Evolutionary conservation across 2,797 vertebrate genomes (phyloP).

Genomic region (Bovichtus variegatus): DNA sequence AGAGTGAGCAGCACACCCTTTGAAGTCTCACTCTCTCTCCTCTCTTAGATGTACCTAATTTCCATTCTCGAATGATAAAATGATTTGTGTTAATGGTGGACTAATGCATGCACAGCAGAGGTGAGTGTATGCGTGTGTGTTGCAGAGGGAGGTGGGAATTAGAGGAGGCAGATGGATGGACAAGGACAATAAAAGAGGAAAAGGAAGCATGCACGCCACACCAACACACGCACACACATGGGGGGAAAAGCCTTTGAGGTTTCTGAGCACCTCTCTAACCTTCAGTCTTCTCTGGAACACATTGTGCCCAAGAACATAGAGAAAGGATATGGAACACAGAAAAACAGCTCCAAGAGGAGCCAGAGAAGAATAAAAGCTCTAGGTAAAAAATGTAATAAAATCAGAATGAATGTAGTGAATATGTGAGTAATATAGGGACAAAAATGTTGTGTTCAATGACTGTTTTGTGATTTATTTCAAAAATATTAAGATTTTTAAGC

Average conservation of each 20-base stretch:
- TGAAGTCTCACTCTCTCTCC: slow-evolving; percentile 80
- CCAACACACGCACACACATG: not conserved
- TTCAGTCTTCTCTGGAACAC: slow-evolving; percentile 35
- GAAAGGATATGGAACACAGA: slow-evolving; percentile 13
- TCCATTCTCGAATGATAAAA: slow-evolving; percentile 81
- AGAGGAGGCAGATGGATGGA: slow-evolving; percentile 67
- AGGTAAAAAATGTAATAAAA: not conserved
- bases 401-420: not conserved
- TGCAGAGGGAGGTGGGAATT: slow-evolving; percentile 40
- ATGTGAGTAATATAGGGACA: not conserved
- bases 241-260: slow-evolving; percentile 74
- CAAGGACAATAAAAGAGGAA: slow-evolving; percentile 63
- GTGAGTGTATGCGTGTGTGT: slow-evolving; percentile 41
- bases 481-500: not conserved
- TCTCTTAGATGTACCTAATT: slow-evolving; percentile 83
- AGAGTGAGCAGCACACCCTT: slow-evolving; percentile 69
- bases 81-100: slow-evolving; percentile 80
- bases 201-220: slow-evolving; percentile 49
- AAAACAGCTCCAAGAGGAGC: slow-evolving; percentile 14
- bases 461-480: not conserved
- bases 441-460: not conserved
- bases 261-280: slow-evolving; percentile 67
- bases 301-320: slow-evolving; percentile 56
- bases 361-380: not conserved
- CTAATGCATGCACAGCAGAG: slow-evolving; percentile 75